Conservation (phyloP, 2,888 invertebrate genomes). For the Eristalis arbustorum region DNA sequence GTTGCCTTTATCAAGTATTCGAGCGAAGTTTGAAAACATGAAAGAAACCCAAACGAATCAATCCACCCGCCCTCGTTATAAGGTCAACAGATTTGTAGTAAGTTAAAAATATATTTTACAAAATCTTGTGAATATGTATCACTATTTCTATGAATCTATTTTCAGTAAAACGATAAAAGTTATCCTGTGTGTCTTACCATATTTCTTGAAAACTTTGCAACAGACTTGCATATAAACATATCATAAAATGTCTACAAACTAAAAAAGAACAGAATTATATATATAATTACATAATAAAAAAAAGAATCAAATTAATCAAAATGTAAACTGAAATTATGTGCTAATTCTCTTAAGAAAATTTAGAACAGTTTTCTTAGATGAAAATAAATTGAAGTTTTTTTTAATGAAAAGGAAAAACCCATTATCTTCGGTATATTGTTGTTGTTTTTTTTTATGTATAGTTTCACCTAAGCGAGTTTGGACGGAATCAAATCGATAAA, state of each 20-base stretch:
- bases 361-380: too few relatives aligned
- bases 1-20: constrained; percentile 82
- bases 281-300: not conserved
- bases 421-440: too few relatives aligned
- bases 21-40: constrained; percentile 93
- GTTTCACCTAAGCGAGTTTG: not conserved
- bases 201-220: not conserved
- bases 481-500: not conserved
- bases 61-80: constrained; percentile 82
- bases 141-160: not conserved
- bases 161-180: constrained; percentile 5
- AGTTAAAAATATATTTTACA: constrained; percentile 80
- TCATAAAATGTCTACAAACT: not conserved
- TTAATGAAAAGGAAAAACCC: not conserved
- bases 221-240: not conserved
- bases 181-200: not conserved
- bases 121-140: not conserved
- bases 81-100: constrained; percentile 96
- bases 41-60: constrained; percentile 82
- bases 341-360: not conserved
- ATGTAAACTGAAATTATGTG: not conserved
- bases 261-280: not conserved
- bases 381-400: constrained; percentile 18
- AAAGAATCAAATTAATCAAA: not conserved
- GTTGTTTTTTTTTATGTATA: too few relatives aligned